Evolutionary conservation across 2,113 vertebrate species (phyloP).

Genomic region (Cinclus mexicanus): DNA sequence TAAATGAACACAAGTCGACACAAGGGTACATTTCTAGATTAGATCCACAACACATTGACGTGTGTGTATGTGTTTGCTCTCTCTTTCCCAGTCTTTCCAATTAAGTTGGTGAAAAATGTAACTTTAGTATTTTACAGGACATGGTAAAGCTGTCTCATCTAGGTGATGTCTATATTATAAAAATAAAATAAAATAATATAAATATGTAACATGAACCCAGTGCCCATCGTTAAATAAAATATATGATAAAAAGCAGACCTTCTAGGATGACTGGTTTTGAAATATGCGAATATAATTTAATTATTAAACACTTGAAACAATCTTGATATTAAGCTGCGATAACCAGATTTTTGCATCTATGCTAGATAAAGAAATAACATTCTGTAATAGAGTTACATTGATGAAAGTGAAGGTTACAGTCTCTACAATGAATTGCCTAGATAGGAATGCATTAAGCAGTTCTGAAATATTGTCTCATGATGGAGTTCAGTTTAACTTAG

Average conservation of each 20-base stretch:
- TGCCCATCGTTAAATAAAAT: conserved; percentile 80
- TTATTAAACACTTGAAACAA: conserved; percentile 75
- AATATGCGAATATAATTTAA: conserved; percentile 79
- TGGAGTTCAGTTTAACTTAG: conserved; percentile 64
- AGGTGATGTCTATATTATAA: conserved; percentile 83
- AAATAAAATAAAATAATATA: conserved; percentile 83
- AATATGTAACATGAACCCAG: conserved; percentile 82
- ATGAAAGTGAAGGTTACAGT: conserved; percentile 74
- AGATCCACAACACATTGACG: conserved; percentile 66
- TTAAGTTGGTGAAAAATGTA: conserved; percentile 76
- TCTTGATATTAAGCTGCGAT: conserved; percentile 71
- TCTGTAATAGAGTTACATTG: conserved; percentile 72
- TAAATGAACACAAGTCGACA: conserved; percentile 59
- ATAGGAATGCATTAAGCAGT: conserved; percentile 73
- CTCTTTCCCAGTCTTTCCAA: conserved; percentile 72
- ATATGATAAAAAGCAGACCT: conserved; percentile 78
- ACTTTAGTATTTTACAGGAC: conserved; percentile 80
- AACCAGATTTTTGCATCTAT: conserved; percentile 73
- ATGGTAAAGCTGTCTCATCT: conserved; percentile 80
- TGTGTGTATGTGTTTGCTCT: conserved; percentile 53
- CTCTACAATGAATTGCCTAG: conserved; percentile 68
- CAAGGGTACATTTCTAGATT: conserved; percentile 65
- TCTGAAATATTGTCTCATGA: conserved; percentile 69
- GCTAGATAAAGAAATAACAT: conserved; percentile 75
- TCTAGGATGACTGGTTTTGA: conserved; percentile 75